A percentile compares a stretch with the other conserved stretches of the same genome.
Conservation (phyloP, 2,888 invertebrate species). For the Lottia gigantea region DNA sequence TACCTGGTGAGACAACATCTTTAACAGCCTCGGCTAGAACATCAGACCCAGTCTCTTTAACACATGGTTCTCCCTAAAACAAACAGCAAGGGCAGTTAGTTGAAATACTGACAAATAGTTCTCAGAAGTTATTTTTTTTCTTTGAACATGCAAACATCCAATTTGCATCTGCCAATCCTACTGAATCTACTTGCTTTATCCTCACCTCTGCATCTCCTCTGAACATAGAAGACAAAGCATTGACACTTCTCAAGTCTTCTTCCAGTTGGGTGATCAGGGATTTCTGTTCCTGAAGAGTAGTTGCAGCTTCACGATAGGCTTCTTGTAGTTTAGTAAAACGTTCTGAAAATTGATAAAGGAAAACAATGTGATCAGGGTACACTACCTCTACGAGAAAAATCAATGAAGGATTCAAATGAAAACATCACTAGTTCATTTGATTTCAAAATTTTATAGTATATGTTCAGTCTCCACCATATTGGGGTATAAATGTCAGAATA, state of each 20-base stretch:
- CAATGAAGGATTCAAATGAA: no score
- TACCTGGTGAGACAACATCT: slow-evolving; percentile 43
- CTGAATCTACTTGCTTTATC: neutral
- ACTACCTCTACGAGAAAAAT: no score
- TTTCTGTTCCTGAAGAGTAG: slow-evolving; percentile 65
- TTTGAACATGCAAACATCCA: no score
- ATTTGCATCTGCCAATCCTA: no score
- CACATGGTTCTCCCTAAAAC: slow-evolving; percentile 47
- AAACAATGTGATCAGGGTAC: no score
- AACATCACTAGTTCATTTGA: no score
- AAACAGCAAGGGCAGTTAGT: no score
- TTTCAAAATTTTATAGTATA: no score
- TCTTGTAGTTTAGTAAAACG: slow-evolving; percentile 55
- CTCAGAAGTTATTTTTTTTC: no score
- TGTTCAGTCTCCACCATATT: no score
- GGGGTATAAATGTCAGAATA: no score
- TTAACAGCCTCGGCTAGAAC: slow-evolving; percentile 62
- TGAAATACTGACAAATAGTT: no score
- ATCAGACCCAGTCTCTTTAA: slow-evolving; percentile 42
- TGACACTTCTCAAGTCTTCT: slow-evolving; percentile 68
- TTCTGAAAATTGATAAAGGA: slow-evolving; percentile 27
- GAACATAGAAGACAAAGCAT: slow-evolving; percentile 67
- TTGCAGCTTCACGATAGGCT: slow-evolving; percentile 59
- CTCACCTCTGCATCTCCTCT: slow-evolving; percentile 67
- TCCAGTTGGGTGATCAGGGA: slow-evolving; percentile 67